phyloP scores from a whole-genome alignment of 2,888 invertebrate genomes.

The Oligia fasciuncula region DNA sequence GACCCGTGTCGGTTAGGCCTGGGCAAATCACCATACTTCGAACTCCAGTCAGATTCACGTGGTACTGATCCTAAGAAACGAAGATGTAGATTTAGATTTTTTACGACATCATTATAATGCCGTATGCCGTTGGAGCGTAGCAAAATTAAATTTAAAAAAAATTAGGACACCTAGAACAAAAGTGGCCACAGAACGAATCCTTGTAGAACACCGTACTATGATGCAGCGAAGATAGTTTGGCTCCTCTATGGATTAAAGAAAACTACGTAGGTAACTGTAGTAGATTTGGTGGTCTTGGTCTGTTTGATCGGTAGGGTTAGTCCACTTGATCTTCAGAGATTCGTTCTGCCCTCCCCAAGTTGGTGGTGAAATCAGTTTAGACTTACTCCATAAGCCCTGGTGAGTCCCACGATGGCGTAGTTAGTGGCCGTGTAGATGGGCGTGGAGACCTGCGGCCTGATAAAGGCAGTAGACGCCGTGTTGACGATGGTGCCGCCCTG shows the following conservation, averaged over 20 bases:
- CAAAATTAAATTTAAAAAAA: not conserved
- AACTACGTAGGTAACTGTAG: not conserved
- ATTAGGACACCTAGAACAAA: not conserved
- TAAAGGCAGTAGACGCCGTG: constrained; percentile 93
- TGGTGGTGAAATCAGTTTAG: no score
- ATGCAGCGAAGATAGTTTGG: no score
- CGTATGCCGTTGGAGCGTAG: no score
- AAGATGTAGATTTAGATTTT: not conserved
- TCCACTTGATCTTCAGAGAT: not conserved
- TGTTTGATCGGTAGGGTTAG: no score
- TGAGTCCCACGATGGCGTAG: constrained; percentile 93
- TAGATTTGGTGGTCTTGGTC: not conserved
- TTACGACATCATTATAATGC: not conserved
- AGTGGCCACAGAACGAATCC: constrained; percentile 7
- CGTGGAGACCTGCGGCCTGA: constrained; percentile 92
- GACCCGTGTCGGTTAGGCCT: constrained; percentile 92
- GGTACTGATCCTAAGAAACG: constrained; percentile 91
- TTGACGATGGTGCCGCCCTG: constrained; percentile 94
- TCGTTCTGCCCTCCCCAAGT: not conserved
- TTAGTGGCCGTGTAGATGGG: constrained; percentile 95
- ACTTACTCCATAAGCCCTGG: constrained; percentile 93
- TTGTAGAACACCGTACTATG: not conserved
- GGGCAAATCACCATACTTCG: constrained; percentile 93
- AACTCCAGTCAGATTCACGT: constrained; percentile 93
- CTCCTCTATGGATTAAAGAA: not conserved